Evolutionary conservation across 2,797 vertebrate species (phyloP), one percentile per base, ranked within the genome.

Genomic region (Sylvia borin): DNA sequence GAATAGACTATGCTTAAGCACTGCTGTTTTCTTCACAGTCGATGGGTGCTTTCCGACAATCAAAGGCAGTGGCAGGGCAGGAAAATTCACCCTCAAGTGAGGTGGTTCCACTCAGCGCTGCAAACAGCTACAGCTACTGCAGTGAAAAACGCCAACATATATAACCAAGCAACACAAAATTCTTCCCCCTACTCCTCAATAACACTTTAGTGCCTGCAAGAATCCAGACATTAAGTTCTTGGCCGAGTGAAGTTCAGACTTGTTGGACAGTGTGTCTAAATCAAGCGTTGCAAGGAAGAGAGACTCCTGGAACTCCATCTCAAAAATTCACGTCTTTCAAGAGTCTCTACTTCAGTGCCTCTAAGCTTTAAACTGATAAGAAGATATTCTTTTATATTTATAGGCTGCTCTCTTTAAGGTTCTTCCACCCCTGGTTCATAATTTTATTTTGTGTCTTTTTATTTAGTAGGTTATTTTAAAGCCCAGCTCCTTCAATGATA

Each of bases 1-100:
- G 95, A 97, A 97, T 93, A 97, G 88, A 70, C 79, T 93, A 34
- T 0, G 21, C 85, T 96, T 85, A 79, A 95, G 95, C 72, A 87
- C 82, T 91, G 90, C 81, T 90, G 71, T 88, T 91, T 86, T 45
- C 79, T 90, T 89, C 86, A 60, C 65, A 84, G 92, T 87, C 10
- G 5, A 86, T 92, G 89, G 92, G 91, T 95, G 95, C 90, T 75
- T 72, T 88, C 61, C 1, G 1, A 88, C 61, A 96, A 78, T 77
- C 92, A 96, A 88, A 93, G 88, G 88, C 71, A 96, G 95, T 64
- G 17, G 82, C 79, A 94, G 62, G 51, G 77, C 70, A 89, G 57
- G 32, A 78, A 94, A 96, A 95, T 92, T 84, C 94, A 77, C 84
- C 77, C 64, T 81, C 26, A 13, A 95, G 71, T 73, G 81, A 96